Base-by-base conservation (phyloP, 1,140 invertebrate species). In the Papilio machaon region DNA sequence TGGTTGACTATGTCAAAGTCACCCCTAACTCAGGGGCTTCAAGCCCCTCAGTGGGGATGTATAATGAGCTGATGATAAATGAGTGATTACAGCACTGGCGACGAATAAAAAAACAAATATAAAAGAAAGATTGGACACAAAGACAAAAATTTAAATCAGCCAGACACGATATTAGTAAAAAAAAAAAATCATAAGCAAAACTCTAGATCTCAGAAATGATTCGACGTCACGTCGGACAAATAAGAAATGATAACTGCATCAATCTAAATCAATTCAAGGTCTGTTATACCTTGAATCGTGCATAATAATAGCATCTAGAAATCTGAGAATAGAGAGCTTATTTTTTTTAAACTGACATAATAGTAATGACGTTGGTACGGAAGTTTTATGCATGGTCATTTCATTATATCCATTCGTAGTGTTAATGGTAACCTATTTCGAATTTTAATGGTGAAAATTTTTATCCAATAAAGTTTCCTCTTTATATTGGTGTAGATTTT, bases 141-240 rank as follows among this genome's bases (percentile, higher is more conserved):
- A 1, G 23, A 58, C 6, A 30, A 70, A 70, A 23, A 15, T 70
- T 70, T 15, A 35, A 38, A 35, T 30, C 30, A 4, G 11, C 35
- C 30, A 13, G 11, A 70, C 23, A 10, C 2, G 49, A 43, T 43
- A 43, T 43, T 52, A 30, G 4, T 70, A 35, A 7, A 30, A 70
- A 70, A 35, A 7, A 30, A 70, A 70, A 35, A n/a, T 11, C 19
- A 35, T 67, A 38, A 70, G 9, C 60, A 35, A 70, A 10, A 70
- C 10, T 35, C 4, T 43, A 70, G 60, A 67, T 67, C 64, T 67
- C 13, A 23, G 64, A 35, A 70, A 70, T 35, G 64, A 70, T 70
- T 70, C 64, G 13, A 38, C 64, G 64, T 70, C 64, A 70, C 60
- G 60, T 64, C 64, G 64, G 64, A 15, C 35, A 70, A 70, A 70